A percentile compares a stretch with the other conserved stretches of the same genome.
Evolutionary conservation across 1,140 invertebrate species (phyloP).

Genomic region (Zaprionus taronus): DNA sequence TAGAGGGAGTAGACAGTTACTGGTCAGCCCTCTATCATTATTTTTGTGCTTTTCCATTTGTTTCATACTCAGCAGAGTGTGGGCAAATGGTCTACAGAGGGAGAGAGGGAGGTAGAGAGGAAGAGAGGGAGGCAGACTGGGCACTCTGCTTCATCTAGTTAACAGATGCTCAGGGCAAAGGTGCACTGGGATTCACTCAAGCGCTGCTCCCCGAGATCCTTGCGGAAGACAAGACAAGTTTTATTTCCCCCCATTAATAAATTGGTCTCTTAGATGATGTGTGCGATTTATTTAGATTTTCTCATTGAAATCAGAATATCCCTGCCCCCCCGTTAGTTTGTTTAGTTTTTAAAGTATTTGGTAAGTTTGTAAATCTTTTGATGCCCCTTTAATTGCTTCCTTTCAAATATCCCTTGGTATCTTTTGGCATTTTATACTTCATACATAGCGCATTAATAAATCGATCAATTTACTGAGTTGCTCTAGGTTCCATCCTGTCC

Average conservation of each 20-base stretch:
- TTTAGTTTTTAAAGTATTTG: no score
- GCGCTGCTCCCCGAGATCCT: neutral
- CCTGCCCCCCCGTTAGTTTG: no score
- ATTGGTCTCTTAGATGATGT: neutral
- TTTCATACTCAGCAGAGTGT: slow-evolving; percentile 32
- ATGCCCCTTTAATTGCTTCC: no score
- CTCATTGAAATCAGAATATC: neutral
- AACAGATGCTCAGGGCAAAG: slow-evolving; percentile 8
- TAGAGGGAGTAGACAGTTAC: neutral
- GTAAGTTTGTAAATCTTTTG: no score
- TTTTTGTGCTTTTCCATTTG: slow-evolving; percentile 26
- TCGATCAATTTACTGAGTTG: neutral
- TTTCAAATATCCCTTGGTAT: neutral
- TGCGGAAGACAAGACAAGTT: neutral
- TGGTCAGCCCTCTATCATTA: slow-evolving; percentile 26
- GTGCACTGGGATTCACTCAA: slow-evolving; percentile 10
- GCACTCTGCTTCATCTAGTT: neutral
- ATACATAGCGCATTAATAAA: neutral
- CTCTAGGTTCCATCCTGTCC: neutral
- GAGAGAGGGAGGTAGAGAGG: neutral
- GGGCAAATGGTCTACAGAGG: neutral
- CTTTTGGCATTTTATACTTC: neutral
- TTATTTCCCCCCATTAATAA: neutral
- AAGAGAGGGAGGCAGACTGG: neutral
- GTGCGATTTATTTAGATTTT: slow-evolving; percentile 6